Base-by-base conservation (phyloP, 2,888 invertebrate genomes). In the Agonopterix subpropinquella region DNA sequence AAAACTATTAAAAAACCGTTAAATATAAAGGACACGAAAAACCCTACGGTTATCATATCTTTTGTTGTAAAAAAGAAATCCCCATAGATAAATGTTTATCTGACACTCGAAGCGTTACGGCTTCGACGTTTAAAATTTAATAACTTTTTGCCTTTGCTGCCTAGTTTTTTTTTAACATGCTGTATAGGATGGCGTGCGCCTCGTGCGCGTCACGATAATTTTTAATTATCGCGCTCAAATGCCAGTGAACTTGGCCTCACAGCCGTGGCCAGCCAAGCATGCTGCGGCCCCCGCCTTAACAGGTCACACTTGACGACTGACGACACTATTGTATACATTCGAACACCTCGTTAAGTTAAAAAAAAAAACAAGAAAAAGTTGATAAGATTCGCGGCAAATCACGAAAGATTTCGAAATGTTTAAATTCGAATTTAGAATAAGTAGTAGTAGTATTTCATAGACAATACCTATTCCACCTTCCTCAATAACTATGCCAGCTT, bases 141-240 rank as follows among this genome's bases (percentile, higher is more conserved):
- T 28, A 28, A 28, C 28, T 5, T 28, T 28, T 28, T 28, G 28
- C 28, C 4, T 28, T 28, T 28, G 28, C 28, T 28, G 28, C 28
- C n/a, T 39, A 39, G 39, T 39, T 39, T 39, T 65, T 65, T 65
- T 64, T 56, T 54, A 65, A 58, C 75, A 67, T 58, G 64, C 74
- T 78, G 78, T 79, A 73, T 73, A 77, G 65, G 73, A 79, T 86
- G 74, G 86, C 87, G 87, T 87, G 87, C 80, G 78, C 71, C 70
- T 65, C 62, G 73, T 67, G 75, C 78, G 67, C 85, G 86, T 84
- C 86, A 86, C 83, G 83, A 85, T 86, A 84, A 80, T 87, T 87
- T 87, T 88, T 87, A 87, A 87, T 88, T 87, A 87, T 84, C 83
- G 83, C 77, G 73, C 77, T 84, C 81, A 85, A 87, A 87, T 88